A percentile compares a stretch with the other conserved stretches of the same genome.
These are phyloP conservation scores for Penaeus vannamei DNA, from an alignment of 1,140 invertebrate genomes.

Conservation along the genomic window DNA sequence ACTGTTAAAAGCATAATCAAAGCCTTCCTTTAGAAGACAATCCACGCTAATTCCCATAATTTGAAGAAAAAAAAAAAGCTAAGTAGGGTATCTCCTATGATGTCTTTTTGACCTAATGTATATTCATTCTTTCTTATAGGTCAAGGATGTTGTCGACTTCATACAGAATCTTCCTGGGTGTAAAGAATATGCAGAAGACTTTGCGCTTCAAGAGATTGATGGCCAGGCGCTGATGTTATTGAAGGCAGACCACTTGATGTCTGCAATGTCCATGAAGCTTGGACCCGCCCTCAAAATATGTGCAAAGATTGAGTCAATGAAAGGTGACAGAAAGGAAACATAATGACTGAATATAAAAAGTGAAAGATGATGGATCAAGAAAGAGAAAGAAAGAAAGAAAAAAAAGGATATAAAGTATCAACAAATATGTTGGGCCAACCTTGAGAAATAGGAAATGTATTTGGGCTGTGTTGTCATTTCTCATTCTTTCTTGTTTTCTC, in stretches of 20 bases:
- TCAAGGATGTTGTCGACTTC: conserved; percentile 81
- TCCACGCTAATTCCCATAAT: no score
- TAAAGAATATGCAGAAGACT: conserved; percentile 94
- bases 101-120: no score
- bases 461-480: not conserved
- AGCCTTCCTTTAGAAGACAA: no score
- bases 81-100: no score
- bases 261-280: conserved; percentile 94
- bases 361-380: not conserved
- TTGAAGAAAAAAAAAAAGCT: no score
- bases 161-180: conserved; percentile 90
- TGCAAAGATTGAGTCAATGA: conserved; percentile 84
- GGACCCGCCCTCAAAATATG: conserved; percentile 96
- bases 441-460: not conserved
- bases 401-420: no score
- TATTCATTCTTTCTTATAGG: conserved; percentile 66
- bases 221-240: conserved; percentile 93
- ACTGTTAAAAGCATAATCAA: no score
- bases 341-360: conserved; percentile 1
- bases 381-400: not conserved
- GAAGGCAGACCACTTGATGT: conserved; percentile 96
- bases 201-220: conserved; percentile 95
- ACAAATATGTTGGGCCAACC: no score
- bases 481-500: not conserved
- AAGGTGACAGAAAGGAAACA: conserved; percentile 62